Base-by-base conservation (phyloP, 1,140 invertebrate genomes). In the Pseudoatta argentina region DNA sequence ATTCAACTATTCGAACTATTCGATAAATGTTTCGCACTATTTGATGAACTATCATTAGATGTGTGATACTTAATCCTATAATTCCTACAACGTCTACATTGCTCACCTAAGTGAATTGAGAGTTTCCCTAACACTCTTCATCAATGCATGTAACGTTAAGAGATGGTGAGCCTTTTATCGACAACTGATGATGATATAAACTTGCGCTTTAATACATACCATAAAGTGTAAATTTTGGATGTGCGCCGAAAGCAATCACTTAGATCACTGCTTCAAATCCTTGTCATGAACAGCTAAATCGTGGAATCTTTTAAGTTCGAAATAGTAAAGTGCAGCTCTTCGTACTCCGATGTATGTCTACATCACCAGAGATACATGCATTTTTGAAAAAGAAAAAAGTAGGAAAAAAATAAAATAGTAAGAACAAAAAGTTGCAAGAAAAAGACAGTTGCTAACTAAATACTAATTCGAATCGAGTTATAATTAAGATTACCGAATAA, bases 271-370 rank as follows among this genome's bases (percentile, higher is more conserved):
- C 34, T 87, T 90, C 55, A 63, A 39, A 87, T 79, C 57, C 86
- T 53, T 30, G 86, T 90, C 89, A 90, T 86, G 89, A 81, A 76
- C 86, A 44, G 6, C 48, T 79, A 73, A 77, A 86, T 71, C 67
- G 81, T 51, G 55, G 21, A 71, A 57, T 79, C 73, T 59, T 44
- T 21, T 78, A 71, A 81, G 14, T 81, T 69, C 77, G 77, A 71
- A 69, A 69, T 55, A 18, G 48, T 71, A 71, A 77, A 75, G 72
- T 69, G 10, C 63, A 66, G 48, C 30, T 69, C 64, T 69, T 57
- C 61, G 61, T 53, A 27, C 1, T 34, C 21, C 30, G 30, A 69
- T 81, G n/a, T 57, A 39, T 21, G 21, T 24, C 4, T 71, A 44
- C 7, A 59, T 44, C 24, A 64, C 7, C 16, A 21, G 30, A 44